phyloP scores from a whole-genome alignment of 2,113 vertebrate genomes.

The Sturnira hondurensis region DNA sequence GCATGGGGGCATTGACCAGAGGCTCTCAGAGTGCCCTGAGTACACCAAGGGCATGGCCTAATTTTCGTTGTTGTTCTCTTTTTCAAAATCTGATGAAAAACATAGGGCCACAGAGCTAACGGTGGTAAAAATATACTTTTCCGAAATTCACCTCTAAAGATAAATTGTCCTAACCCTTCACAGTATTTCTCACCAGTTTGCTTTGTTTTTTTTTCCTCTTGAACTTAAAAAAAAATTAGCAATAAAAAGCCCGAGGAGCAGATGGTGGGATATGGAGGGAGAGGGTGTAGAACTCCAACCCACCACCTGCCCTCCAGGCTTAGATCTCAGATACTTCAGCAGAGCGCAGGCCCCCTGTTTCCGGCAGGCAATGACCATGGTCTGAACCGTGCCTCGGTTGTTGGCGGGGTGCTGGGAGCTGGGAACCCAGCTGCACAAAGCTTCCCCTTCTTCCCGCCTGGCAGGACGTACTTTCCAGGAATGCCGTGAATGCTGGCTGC shows the following conservation, averaged over 20 bases:
- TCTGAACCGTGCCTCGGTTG: neutral
- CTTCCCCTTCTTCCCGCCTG: neutral
- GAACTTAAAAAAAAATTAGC: constrained; percentile 6
- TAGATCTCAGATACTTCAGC: constrained; percentile 14
- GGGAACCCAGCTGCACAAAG: neutral
- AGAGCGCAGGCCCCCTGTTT: neutral
- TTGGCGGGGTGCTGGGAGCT: neutral
- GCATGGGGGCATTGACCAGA: neutral
- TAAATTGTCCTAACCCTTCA: neutral
- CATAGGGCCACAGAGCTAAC: neutral
- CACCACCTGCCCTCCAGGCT: neutral
- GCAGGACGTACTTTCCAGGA: neutral
- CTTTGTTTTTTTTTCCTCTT: constrained; percentile 35
- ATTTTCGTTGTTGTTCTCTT: neutral
- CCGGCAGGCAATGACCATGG: neutral
- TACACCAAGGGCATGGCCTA: neutral
- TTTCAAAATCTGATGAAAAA: constrained; percentile 31
- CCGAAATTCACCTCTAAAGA: neutral
- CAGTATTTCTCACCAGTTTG: neutral
- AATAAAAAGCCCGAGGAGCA: neutral
- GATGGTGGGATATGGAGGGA: neutral
- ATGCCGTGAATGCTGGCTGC: neutral
- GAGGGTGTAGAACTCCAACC: neutral
- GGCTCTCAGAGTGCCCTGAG: neutral
- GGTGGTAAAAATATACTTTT: neutral